A percentile compares a stretch with the other conserved stretches of the same genome.
phyloP scores from a whole-genome alignment of 2,888 invertebrate species.

The Invenusta paracnida region DNA sequence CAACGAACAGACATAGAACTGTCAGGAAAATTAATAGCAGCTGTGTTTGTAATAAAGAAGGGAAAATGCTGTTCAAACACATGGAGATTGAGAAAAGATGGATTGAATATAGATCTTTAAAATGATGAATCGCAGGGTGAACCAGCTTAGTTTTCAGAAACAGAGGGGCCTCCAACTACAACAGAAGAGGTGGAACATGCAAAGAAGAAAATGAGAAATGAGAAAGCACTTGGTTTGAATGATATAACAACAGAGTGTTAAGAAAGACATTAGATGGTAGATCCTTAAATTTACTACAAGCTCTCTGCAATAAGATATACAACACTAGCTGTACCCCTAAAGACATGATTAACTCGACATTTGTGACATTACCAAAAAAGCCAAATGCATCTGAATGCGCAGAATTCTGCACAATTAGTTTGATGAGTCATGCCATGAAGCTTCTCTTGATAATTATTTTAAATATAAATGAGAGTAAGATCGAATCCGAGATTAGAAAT shows the following conservation, averaged over 20 bases:
- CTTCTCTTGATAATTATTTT: neutral
- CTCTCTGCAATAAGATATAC: neutral
- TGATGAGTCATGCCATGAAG: neutral
- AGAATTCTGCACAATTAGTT: neutral
- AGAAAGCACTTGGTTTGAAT: neutral
- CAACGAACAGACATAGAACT: neutral
- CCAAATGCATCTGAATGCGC: neutral
- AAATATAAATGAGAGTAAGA: neutral
- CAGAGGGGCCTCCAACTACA: too few relatives aligned
- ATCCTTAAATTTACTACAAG: neutral
- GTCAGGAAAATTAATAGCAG: neutral
- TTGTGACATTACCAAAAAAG: neutral
- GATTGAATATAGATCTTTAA: neutral
- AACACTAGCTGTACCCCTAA: neutral
- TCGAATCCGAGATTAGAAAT: neutral
- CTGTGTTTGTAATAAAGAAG: neutral
- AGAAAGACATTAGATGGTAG: neutral
- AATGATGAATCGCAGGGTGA: neutral
- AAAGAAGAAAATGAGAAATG: too few relatives aligned
- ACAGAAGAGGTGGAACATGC: too few relatives aligned
- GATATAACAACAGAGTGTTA: too few relatives aligned
- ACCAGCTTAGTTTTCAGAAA: neutral
- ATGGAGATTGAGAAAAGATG: neutral
- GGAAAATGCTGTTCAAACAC: neutral
- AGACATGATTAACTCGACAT: neutral